Conservation (phyloP, 1,140 invertebrate species). For the Metopolophium dirhodum region DNA sequence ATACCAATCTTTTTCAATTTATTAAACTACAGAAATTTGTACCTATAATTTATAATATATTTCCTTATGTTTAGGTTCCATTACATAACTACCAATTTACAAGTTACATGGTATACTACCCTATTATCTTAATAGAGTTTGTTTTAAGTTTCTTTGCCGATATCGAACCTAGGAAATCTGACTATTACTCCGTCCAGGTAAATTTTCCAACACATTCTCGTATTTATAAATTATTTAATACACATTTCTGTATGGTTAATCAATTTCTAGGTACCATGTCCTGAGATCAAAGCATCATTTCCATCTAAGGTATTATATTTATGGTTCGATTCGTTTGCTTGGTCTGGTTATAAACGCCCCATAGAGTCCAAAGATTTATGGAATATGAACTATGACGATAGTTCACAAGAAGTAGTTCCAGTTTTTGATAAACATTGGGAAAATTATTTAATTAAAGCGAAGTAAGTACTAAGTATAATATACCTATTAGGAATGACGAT, state of each 20-base stretch:
- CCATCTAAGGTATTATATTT: slow-evolving; percentile 69
- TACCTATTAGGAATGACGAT: neutral
- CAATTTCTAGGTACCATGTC: slow-evolving; percentile 78
- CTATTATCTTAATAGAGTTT: slow-evolving; percentile 74
- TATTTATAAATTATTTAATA: neutral
- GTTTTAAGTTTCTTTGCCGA: slow-evolving; percentile 85
- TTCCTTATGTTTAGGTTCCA: neutral
- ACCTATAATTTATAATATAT: neutral
- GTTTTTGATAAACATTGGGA: slow-evolving; percentile 88
- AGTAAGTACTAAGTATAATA: neutral
- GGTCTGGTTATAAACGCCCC: slow-evolving; percentile 82
- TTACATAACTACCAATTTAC: slow-evolving; percentile 69
- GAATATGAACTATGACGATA: slow-evolving; percentile 86
- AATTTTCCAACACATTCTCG: slow-evolving; percentile 59
- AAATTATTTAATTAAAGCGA: slow-evolving; percentile 62
- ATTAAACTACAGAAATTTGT: too few species aligned
- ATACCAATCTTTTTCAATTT: neutral
- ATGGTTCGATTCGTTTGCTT: slow-evolving; percentile 90
- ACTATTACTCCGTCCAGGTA: slow-evolving; percentile 75
- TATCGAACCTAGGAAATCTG: slow-evolving; percentile 71
- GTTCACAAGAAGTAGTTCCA: slow-evolving; percentile 78
- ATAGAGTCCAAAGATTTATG: slow-evolving; percentile 85
- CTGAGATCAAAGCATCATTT: slow-evolving; percentile 62
- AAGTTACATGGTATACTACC: slow-evolving; percentile 84
- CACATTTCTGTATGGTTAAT: slow-evolving; percentile 29